Evolutionary conservation across 2,113 vertebrate species (phyloP), one percentile per base, ranked within the genome.

Genomic region (Saguinus midas): DNA sequence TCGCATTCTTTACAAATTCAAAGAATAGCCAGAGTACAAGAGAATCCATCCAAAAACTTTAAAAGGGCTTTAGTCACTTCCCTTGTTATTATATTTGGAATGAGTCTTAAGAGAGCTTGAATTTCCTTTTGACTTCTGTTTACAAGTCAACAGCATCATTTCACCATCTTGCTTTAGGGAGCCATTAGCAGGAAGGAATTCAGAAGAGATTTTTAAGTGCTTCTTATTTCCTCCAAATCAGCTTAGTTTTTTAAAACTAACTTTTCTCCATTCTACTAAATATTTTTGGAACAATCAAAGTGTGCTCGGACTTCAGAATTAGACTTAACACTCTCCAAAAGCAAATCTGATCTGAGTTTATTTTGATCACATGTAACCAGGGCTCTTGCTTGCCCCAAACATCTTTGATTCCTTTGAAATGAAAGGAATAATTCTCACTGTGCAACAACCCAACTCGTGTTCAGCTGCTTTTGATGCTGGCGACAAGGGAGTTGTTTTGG

Each of bases 381-480:
- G 90, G 61, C 87, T 93, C 66, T 93, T 84, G 37, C 92, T 97
- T 97, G 95, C 94, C 82, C 5, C 48, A 97, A 92, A 96, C 94
- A 96, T 43, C 94, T 96, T 68, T 98, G 96, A 97, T 97, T 91
- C 89, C 81, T 97, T 96, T 97, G 94, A 97, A 98, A 98, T 98
- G 98, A 99, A 99, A 98, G 98, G 96, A 96, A 97, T 98, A 98
- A 98, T 98, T 98, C 97, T 98, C 92, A 98, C 96, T 93, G 95
- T 92, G 94, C 94, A 98, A 98, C 98, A 98, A 89, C 97, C 93
- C 96, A 79, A 43, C 81, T 96, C 3, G 29, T 98, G 98, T 98
- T 98, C 90, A 90, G 55, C 91, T 95, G 40, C 58, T 98, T 98
- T 98, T 98, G 98, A 98, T 98, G 96, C 97, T 98, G 98, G 98